Evolutionary conservation across 2,113 vertebrate species (phyloP).

Genomic region (Amblyornis subalaris): DNA sequence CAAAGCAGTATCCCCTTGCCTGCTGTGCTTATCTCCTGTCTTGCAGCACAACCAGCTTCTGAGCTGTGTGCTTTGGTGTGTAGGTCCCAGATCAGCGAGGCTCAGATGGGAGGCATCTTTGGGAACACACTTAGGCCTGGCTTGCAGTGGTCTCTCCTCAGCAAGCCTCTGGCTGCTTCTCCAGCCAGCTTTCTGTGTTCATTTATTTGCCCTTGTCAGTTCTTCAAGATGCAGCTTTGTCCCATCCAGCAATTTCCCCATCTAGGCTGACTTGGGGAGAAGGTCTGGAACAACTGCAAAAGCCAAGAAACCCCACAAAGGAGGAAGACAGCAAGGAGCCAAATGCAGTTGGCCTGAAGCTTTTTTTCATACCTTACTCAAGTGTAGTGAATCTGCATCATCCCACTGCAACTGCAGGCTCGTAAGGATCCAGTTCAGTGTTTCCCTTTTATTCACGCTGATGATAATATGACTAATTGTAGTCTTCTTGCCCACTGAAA

Average conservation of each 20-base stretch:
- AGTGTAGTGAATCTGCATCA: neutral
- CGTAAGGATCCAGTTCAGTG: neutral
- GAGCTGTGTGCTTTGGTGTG: neutral
- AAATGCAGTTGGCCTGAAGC: neutral
- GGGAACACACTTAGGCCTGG: neutral
- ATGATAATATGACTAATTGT: constrained; percentile 55
- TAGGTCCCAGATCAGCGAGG: neutral
- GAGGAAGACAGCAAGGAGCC: neutral
- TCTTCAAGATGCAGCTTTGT: neutral
- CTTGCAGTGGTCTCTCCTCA: neutral
- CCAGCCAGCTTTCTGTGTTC: neutral
- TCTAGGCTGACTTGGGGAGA: neutral
- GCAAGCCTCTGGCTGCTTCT: neutral
- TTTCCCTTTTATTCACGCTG: constrained; percentile 22
- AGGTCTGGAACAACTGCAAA: neutral
- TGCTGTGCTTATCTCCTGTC: neutral
- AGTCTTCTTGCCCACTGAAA: constrained; percentile 49
- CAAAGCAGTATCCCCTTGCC: neutral
- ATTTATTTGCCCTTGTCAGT: neutral
- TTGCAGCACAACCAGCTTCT: neutral
- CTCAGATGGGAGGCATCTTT: neutral
- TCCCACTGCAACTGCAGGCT: neutral
- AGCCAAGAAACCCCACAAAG: neutral
- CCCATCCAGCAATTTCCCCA: neutral
- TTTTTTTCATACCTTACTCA: neutral